These are phyloP conservation scores for Erpobdella octoculata DNA, from an alignment of 2,888 invertebrate genomes.

Conservation along the genomic window DNA sequence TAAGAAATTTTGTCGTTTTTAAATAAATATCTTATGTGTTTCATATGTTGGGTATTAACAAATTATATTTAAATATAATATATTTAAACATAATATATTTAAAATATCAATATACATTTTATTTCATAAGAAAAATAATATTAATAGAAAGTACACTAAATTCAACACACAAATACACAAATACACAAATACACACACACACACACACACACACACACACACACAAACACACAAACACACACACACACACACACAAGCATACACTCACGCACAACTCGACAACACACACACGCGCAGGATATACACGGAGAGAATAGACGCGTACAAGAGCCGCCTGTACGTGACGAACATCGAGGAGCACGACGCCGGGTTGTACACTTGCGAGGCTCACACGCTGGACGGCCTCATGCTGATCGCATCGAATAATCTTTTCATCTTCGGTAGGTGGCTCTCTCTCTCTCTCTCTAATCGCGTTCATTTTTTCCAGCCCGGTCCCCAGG, in stretches of 20 bases:
- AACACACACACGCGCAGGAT: conserved; percentile 11
- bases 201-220: not conserved
- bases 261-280: not conserved
- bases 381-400: conserved; percentile 22
- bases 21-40: no score
- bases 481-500: no score
- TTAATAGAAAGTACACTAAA: not conserved
- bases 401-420: conserved; percentile 20
- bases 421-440: conserved; percentile 22
- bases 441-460: no score
- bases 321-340: conserved; percentile 13
- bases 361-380: conserved; percentile 29
- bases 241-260: not conserved
- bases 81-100: no score
- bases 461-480: no score
- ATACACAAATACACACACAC: not conserved
- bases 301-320: conserved; percentile 18
- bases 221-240: not conserved
- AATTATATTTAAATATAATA: no score
- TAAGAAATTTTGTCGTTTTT: not conserved
- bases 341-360: conserved; percentile 12
- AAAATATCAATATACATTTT: no score
- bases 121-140: not conserved
- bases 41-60: no score
- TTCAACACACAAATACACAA: not conserved